Base-by-base conservation (phyloP, 2,113 vertebrate genomes). In the Cephalopterus ornatus region DNA sequence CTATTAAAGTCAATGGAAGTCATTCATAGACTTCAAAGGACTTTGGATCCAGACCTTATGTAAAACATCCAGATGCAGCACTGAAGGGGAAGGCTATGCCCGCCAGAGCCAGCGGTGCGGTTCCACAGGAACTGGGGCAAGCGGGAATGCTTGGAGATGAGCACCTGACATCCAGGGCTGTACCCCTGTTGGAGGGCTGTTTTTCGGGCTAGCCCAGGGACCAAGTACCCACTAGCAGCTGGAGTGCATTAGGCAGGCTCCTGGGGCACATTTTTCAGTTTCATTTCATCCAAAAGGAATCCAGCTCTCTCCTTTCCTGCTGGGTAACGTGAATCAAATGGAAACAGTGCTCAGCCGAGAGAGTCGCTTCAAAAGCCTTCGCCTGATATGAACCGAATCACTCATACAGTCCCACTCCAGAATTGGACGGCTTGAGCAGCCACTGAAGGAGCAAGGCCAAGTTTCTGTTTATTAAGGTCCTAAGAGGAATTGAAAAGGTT, bases 1-100 rank as follows among this genome's bases (percentile, higher is more conserved):
- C 93, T 80, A 55, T 73, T 95, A 90, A 93, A 96, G 90, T 86
- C 95, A 93, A 93, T 78, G 77, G 74, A 90, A 91, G 84, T 89
- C 67, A 88, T 82, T 96, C 84, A 82, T 85, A 94, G 71, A 93
- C 93, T 95, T 96, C 92, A 96, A 94, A 90, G 89, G 62, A 27
- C 79, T 81, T 20, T 37, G 92, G 92, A 89, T 90, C 20, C 79
- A 80, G 84, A n/a, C 70, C 61, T 65, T 56, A 92, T 66, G 82
- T 88, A 88, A 91, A 78, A 74, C 47, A 78, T 27, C 46, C 78
- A 85, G 85, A 89, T 27, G 59, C 1, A 0, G 87, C 33, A 20
- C 0, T 6, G 85, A 72, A 65, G 47, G 27, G 27, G 49, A 85
- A 73, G 32, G 63, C 66, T 19, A 1, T 0, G 28, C 61, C 59